A percentile compares a stretch with the other conserved stretches of the same genome.
These are phyloP conservation scores for Sarcophaga rosellei DNA, from an alignment of 2,888 invertebrate genomes.

Conservation along the genomic window DNA sequence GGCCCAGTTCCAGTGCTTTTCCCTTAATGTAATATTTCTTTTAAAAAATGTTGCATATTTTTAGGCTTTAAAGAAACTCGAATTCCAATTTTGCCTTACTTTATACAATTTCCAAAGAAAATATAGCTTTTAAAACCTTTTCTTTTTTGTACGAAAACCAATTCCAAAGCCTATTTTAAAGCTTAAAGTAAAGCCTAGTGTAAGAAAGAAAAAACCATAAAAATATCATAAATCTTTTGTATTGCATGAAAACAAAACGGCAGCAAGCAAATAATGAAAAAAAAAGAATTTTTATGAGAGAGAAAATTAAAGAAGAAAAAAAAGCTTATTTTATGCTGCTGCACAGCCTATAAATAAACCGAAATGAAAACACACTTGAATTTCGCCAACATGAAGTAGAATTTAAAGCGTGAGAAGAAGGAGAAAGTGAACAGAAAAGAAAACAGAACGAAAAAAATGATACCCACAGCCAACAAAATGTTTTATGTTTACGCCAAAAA, in stretches of 20 bases:
- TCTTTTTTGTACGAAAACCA: too few species aligned
- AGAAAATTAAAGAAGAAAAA: neutral
- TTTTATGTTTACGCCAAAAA: slow-evolving; percentile 63
- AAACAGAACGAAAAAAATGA: neutral
- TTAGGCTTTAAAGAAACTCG: too few species aligned
- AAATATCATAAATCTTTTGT: slow-evolving; percentile 54
- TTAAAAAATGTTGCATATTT: too few species aligned
- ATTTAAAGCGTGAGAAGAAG: neutral
- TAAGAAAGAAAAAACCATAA: slow-evolving; percentile 37
- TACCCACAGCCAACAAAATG: slow-evolving; percentile 20
- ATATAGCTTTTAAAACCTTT: too few species aligned
- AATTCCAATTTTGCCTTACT: too few species aligned
- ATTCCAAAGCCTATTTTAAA: too few species aligned
- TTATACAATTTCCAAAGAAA: too few species aligned
- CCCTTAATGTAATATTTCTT: too few species aligned
- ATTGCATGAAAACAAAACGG: slow-evolving; percentile 12
- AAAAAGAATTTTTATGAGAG: too few species aligned
- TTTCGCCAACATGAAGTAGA: neutral
- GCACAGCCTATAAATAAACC: slow-evolving; percentile 16
- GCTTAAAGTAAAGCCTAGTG: too few species aligned
- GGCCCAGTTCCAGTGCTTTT: too few species aligned
- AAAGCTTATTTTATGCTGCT: neutral
- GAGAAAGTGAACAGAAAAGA: slow-evolving; percentile 17
- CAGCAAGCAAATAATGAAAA: neutral
- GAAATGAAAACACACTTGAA: slow-evolving; percentile 39